phyloP scores from a whole-genome alignment of 2,113 vertebrate genomes.

The Taxidea taxus region DNA sequence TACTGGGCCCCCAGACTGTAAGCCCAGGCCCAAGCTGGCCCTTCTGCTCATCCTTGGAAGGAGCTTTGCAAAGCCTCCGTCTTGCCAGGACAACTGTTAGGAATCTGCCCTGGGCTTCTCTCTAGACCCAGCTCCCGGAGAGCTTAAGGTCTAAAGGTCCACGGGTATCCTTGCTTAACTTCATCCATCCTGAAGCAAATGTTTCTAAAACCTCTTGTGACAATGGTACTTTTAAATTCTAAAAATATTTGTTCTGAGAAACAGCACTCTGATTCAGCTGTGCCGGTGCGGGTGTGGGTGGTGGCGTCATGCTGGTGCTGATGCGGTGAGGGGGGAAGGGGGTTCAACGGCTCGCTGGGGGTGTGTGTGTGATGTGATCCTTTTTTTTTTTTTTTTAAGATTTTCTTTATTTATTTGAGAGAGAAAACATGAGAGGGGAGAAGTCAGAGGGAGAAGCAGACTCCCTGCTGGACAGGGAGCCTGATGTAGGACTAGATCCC shows the following conservation, averaged over 20 bases:
- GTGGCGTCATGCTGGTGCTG: fast-evolving
- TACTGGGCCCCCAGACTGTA: background rate
- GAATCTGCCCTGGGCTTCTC: background rate
- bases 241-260: constrained; percentile 40
- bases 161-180: background rate
- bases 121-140: background rate
- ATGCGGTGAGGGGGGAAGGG: fast-evolving
- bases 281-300: background rate
- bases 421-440: no score
- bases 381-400: background rate
- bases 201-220: background rate
- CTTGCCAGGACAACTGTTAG: background rate
- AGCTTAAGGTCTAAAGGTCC: background rate
- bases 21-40: background rate
- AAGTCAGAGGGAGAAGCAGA: no score
- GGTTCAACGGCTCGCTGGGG: background rate
- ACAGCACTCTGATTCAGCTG: background rate
- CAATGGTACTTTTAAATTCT: constrained; percentile 10
- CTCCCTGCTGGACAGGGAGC: no score
- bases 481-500: no score
- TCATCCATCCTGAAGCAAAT: background rate
- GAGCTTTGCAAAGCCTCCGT: background rate
- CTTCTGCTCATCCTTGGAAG: background rate
- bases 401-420: no score
- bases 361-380: background rate